Conservation (phyloP, 2,888 invertebrate species). For the Pomacea canaliculata region DNA sequence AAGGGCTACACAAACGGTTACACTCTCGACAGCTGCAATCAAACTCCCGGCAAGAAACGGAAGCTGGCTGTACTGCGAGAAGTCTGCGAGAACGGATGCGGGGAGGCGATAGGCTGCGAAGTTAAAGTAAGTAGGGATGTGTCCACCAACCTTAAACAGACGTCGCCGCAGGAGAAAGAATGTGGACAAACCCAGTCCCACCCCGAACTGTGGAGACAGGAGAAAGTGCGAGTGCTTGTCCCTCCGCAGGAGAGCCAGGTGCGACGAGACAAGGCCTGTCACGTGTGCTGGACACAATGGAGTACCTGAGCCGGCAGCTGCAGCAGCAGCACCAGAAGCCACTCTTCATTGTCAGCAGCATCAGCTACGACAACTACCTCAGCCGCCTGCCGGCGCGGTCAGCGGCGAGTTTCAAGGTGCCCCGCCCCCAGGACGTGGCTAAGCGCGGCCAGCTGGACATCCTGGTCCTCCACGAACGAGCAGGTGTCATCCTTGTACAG, state of each 20-base stretch:
- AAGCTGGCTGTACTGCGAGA: background rate
- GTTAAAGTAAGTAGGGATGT: background rate
- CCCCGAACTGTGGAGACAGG: background rate
- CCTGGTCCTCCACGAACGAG: conserved; percentile 10
- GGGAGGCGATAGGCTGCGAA: background rate
- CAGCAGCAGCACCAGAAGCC: background rate
- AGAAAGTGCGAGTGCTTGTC: background rate
- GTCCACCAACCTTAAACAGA: background rate
- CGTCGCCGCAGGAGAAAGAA: too few species aligned
- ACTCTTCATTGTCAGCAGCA: conserved; percentile 17
- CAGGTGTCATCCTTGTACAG: conserved; percentile 17
- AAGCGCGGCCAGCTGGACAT: conserved; percentile 13
- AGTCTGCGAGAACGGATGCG: too few species aligned
- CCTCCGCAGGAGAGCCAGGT: conserved; percentile 8
- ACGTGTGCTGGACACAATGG: conserved; percentile 12
- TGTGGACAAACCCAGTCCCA: too few species aligned
- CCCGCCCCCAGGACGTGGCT: conserved; percentile 2
- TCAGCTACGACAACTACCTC: conserved; percentile 25
- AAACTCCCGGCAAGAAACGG: background rate
- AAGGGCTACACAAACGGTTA: background rate
- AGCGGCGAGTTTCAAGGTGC: background rate
- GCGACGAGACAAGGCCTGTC: conserved; percentile 18
- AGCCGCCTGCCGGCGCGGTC: background rate
- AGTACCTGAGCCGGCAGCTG: conserved; percentile 6
- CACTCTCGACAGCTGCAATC: too few species aligned